Evolutionary conservation across 2,113 vertebrate genomes (phyloP), one percentile per base, ranked within the genome.

Genomic region (Microtus pennsylvanicus): DNA sequence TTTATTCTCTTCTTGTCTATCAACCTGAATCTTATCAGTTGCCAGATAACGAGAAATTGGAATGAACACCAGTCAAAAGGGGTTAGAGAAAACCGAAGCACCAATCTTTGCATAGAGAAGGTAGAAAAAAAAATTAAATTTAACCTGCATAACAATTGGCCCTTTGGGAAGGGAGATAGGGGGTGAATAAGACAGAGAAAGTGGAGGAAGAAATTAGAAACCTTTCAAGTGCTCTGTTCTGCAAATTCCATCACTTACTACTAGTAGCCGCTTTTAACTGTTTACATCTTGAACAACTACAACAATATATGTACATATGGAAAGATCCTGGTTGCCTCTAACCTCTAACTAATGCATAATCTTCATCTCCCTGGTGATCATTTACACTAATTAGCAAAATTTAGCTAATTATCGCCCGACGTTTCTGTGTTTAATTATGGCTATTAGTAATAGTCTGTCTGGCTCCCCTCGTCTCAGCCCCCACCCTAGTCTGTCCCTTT

Each of bases 321-420:
- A 6, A 7, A 92, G 90, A 96, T 67, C 50, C 28, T 77, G 38
- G 52, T 91, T 83, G 21, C 74, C 72, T 87, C 50, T 89, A 91
- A 95, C 78, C 93, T 94, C 96, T 93, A 92, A 81, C 55, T 88
- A 90, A 93, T 61, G 80, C 83, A 92, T 86, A 97, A 96, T 97
- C 91, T 94, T 91, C 65, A 93, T 97, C 78, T 98, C 97, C 97
- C 96, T 75, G 76, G 93, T 97, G 96, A 97, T 97, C 93, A 96
- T 95, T 97, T 97, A 97, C 78, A 94, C 95, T 97, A 97, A 97
- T 98, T 97, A 97, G 94, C 87, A 94, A 97, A 98, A 97, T 95
- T 97, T 90, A 96, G 93, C 96, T 97, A 97, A 98, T 97, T 96
- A 97, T 96, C 22, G 0, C 87, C 90, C 83, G 95, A 96, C 38